A percentile compares a stretch with the other conserved stretches of the same genome.
Evolutionary conservation across 2,797 vertebrate genomes (phyloP).

Genomic region (Chiloscyllium punctatum): DNA sequence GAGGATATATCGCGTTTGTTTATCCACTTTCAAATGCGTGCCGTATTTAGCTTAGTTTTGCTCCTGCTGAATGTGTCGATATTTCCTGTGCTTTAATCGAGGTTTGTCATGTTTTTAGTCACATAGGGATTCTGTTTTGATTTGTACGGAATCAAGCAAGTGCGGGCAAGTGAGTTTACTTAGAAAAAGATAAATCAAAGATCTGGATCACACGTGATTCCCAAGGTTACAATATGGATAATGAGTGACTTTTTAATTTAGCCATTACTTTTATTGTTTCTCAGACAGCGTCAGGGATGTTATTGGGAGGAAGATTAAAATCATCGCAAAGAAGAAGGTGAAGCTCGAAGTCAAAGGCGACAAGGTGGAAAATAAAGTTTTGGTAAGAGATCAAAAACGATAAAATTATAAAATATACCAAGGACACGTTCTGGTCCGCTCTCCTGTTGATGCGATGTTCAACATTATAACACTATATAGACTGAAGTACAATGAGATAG

Average conservation of each 20-base stretch:
- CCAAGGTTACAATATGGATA: background rate
- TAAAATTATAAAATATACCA: background rate
- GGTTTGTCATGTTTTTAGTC: background rate
- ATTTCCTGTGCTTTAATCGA: background rate
- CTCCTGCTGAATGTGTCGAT: background rate
- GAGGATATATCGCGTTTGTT: slow-evolving; percentile 5
- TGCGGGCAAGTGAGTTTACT: background rate
- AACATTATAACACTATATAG: background rate
- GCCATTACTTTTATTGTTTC: slow-evolving; percentile 45
- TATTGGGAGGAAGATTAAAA: slow-evolving; percentile 82
- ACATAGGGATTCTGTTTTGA: background rate
- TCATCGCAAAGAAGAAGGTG: slow-evolving; percentile 75
- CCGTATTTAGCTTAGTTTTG: background rate
- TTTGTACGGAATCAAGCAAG: background rate
- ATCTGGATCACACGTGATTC: background rate
- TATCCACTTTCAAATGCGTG: background rate
- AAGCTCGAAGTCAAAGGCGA: slow-evolving; percentile 85
- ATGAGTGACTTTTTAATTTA: slow-evolving; percentile 13
- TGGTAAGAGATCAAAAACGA: slow-evolving; percentile 67
- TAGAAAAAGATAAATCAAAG: background rate
- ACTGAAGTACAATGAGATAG: background rate
- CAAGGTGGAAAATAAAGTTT: slow-evolving; percentile 83
- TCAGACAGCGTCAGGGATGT: slow-evolving; percentile 86
- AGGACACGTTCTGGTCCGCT: no score
- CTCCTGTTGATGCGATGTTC: background rate